Base-by-base conservation (phyloP, 2,113 vertebrate genomes). In the Megaceryle maxima region DNA sequence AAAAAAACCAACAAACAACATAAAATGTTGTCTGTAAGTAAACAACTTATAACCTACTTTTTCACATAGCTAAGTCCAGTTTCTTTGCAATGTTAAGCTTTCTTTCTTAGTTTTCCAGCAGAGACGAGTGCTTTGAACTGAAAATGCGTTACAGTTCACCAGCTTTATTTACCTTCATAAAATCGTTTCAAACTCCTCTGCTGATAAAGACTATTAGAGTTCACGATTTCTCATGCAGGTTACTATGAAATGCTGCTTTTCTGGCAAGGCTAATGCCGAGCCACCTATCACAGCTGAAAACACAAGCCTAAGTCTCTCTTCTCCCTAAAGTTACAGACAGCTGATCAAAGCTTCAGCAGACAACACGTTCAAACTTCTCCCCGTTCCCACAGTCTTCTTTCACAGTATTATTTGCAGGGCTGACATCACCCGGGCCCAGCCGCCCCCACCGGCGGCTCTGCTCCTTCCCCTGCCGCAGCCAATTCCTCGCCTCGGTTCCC, bases 311-410 rank as follows among this genome's bases (percentile, higher is more conserved):
- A 48, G 56, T 2, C 69, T 79, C 62, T 63, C 43, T 68, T 48
- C 80, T 66, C 60, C 43, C 35, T 41, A 2, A 37, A 57, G 62
- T 29, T 56, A 85, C 67, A 69, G 62, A 79, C 63, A 93, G 72
- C 28, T 48, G 85, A 92, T 92, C 90, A 94, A 90, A 94, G 85
- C 79, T 55, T 41, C 83, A 20, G 50, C 88, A 76, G 44, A 70
- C 88, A 88, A 88, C 92, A 64, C 44, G 63, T 68, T 56, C 82
- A 56, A 69, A 83, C 85, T 24, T 88, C 94, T 90, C 92, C 79
- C 88, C n/a, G 55, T 68, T 92, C 92, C 95, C 88, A 94, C 67
- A 92, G 63, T 17, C 63, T 66, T 31, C 79, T 69, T 53, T 76
- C 86, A 70, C 64, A 87, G 68, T 3, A 5, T 39, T 44, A 0